Base-by-base conservation (phyloP, 2,113 vertebrate genomes). In the Carassius carassius region DNA sequence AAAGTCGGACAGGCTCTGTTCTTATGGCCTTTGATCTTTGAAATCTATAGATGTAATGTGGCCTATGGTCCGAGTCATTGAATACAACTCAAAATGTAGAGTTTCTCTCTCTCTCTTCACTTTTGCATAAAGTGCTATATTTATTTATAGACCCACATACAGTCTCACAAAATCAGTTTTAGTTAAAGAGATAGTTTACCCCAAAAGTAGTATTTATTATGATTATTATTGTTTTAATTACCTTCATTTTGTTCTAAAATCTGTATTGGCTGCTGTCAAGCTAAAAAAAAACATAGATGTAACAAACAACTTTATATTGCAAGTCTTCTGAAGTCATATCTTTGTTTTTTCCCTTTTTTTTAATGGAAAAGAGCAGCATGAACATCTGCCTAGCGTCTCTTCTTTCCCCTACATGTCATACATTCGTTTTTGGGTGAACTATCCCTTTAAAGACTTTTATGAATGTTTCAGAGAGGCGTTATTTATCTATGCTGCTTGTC, bases 1-100 rank as follows among this genome's bases (percentile, higher is more conserved):
- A 51, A 67, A 47, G 63, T 63, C 47, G 51, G 73, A 84, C 75
- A 84, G 74, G 35, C 60, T 44, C 25, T 84, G 60, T 84, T 75
- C 29, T 77, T 29, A 49, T 84, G 82, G 58, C 73, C 73, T 77
- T 77, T 67, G 70, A 77, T 84, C 60, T 76, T 84, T 65, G 32
- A 54, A 35, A 32, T 84, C 47, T 67, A 67, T 84, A 32, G 8
- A 81, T 54, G 9, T 49, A 76, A 75, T 84, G 25, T 37, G 51
- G 60, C 16, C 35, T 65, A 25, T 84, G 58, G 32, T 84, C 60
- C 14, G n/a, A 77, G 49, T 23, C 47, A 49, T 51, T 44, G 58
- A 58, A 35, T 76, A 23, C 63, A 76, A 84, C 41, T 65, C 23
- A 32, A 32, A 35, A 47, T 73, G 44, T 82, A 83, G 75, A 85